Percentiles rank a stretch among this genome's conserved stretches.
Evolutionary conservation across 2,113 vertebrate genomes (phyloP).

Genomic region (Mus spicilegus): DNA sequence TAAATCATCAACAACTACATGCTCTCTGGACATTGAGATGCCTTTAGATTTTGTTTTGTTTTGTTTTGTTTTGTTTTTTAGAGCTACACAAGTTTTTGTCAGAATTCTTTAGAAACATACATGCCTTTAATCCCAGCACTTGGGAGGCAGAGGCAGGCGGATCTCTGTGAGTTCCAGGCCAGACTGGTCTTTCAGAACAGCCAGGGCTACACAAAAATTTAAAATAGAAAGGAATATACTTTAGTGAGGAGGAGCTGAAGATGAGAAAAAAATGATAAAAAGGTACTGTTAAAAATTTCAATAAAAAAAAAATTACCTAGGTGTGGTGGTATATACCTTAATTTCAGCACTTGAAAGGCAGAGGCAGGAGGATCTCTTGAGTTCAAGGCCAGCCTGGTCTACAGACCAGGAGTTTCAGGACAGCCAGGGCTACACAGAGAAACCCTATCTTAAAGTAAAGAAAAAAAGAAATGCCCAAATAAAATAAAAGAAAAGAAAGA

Average conservation of each 20-base stretch:
- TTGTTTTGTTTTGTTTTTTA: slow-evolving; percentile 22
- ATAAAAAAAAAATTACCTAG: not conserved
- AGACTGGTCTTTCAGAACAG: too few species aligned
- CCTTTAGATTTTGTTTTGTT: slow-evolving; percentile 2
- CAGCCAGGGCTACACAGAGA: not conserved
- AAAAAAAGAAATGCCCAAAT: not conserved
- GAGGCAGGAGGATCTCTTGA: not conserved
- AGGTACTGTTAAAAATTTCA: not conserved
- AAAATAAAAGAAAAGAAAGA: too few species aligned
- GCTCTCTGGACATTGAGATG: slow-evolving; percentile 1
- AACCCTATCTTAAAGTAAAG: not conserved
- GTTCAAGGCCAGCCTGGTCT: not conserved
- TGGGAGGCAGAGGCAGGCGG: not conserved
- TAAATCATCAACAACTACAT: slow-evolving; percentile 39
- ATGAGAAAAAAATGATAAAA: not conserved
- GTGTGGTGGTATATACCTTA: not conserved
- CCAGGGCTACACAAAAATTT: not conserved
- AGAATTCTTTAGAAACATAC: slow-evolving; percentile 35
- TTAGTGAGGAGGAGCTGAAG: not conserved
- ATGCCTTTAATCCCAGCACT: not conserved
- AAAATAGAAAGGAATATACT: not conserved
- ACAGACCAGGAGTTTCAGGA: not conserved
- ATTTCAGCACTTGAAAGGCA: not conserved
- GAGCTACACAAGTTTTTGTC: not conserved
- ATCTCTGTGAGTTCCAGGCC: not conserved